These are phyloP conservation scores for Dysidea cf. avara DNA, from an alignment of 37 sponge, comb jelly and placozoan species.

Conservation along the genomic window DNA sequence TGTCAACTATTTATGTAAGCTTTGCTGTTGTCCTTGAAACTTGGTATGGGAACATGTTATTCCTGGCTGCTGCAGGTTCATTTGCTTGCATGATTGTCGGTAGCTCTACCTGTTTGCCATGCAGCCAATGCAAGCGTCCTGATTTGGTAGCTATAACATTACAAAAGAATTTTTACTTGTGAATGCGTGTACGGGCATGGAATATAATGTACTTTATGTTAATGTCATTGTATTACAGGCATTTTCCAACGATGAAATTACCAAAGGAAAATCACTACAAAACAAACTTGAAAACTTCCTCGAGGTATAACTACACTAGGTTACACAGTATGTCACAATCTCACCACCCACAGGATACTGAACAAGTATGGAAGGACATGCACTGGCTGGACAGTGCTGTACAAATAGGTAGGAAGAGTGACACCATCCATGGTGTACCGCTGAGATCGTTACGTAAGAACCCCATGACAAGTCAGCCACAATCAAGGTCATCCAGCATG, in stretches of 20 bases:
- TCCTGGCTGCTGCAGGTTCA: not conserved
- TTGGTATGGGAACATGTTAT: not conserved
- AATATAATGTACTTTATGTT: too few relatives aligned
- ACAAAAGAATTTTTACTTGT: too few relatives aligned
- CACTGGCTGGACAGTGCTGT: slow-evolving; percentile 72
- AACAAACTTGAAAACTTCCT: slow-evolving; percentile 22
- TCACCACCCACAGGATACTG: slow-evolving; percentile 30
- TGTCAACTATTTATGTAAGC: too few relatives aligned
- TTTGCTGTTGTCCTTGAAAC: not conserved
- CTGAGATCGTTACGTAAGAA: not conserved
- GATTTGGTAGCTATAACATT: too few relatives aligned
- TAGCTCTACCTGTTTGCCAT: too few relatives aligned
- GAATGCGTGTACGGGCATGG: too few relatives aligned
- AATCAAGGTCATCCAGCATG: too few relatives aligned
- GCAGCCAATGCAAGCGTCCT: too few relatives aligned
- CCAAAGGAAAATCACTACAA: slow-evolving; percentile 36
- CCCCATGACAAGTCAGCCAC: too few relatives aligned
- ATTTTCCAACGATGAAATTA: slow-evolving; percentile 69
- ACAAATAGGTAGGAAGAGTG: slow-evolving; percentile 47
- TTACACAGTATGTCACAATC: too few relatives aligned
- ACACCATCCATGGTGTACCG: not conserved
- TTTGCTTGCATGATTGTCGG: too few relatives aligned
- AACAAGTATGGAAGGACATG: slow-evolving; percentile 64
- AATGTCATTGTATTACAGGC: too few relatives aligned
- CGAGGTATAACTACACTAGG: slow-evolving; percentile 11